phyloP scores from a whole-genome alignment of 2,888 invertebrate species.

The Rotaria magnacalcarata region DNA sequence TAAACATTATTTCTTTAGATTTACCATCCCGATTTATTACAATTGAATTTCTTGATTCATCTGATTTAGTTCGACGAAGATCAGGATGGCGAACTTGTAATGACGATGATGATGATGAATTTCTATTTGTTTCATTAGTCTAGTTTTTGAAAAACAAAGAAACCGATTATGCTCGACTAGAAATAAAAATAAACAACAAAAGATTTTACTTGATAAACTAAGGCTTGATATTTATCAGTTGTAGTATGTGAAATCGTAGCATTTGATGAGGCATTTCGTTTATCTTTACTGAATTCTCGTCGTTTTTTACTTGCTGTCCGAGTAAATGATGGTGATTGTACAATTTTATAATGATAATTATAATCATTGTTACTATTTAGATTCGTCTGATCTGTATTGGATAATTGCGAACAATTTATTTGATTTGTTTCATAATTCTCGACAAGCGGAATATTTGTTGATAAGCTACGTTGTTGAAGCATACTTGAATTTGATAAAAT shows the following conservation, averaged over 20 bases:
- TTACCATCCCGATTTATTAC: not conserved
- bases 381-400: not conserved
- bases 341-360: not conserved
- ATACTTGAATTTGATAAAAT: not conserved
- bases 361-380: not conserved
- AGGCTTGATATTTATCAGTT: not conserved
- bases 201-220: not conserved
- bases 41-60: not conserved
- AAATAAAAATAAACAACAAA: too few relatives aligned
- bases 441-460: slow-evolving; percentile 28
- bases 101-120: slow-evolving; percentile 39
- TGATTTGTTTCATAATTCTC: not conserved
- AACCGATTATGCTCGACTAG: not conserved
- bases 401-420: not conserved
- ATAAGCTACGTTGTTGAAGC: slow-evolving; percentile 9
- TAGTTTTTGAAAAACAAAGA: slow-evolving; percentile 44
- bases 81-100: slow-evolving; percentile 50
- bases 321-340: not conserved
- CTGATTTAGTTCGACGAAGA: slow-evolving; percentile 14
- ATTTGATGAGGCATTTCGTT: slow-evolving; percentile 51
- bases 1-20: not conserved
- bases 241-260: not conserved
- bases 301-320: slow-evolving; percentile 59
- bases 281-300: slow-evolving; percentile 57
- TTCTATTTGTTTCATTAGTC: slow-evolving; percentile 48